Conservation (phyloP, 30 jellyfish, hydroid and myxozoan species). For the Aurelia sp. region DNA sequence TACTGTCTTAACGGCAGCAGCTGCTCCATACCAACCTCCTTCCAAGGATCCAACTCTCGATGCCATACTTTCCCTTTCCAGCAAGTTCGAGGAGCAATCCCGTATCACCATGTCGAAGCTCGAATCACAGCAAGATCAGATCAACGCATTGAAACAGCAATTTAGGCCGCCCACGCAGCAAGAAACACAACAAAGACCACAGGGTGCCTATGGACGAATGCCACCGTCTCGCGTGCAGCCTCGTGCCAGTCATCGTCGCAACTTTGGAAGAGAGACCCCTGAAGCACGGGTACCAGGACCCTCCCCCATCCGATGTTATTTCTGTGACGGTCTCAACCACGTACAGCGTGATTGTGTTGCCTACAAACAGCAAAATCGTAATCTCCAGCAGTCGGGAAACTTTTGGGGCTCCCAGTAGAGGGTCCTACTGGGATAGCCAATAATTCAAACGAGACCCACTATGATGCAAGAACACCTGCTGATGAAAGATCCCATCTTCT, state of each 20-base stretch:
- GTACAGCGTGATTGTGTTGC: slow-evolving; percentile 13
- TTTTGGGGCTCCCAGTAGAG: slow-evolving; percentile 50
- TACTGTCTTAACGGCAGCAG: slow-evolving; percentile 17
- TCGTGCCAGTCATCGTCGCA: no score
- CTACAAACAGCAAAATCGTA: background rate
- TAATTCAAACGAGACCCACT: no score
- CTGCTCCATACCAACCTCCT: slow-evolving; percentile 15
- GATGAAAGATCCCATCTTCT: no score
- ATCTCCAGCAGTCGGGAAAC: slow-evolving; percentile 26
- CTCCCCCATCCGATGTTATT: background rate
- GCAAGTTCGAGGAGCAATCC: slow-evolving; percentile 43
- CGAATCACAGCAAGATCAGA: slow-evolving; percentile 25
- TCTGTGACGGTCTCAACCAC: slow-evolving; percentile 18
- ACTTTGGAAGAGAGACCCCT: no score
- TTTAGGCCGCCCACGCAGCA: background rate
- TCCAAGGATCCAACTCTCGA: slow-evolving; percentile 30
- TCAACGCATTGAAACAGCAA: slow-evolving; percentile 11
- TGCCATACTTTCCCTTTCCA: slow-evolving; percentile 39
- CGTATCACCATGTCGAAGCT: slow-evolving; percentile 7
- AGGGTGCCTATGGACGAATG: no score
- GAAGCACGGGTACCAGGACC: no score
- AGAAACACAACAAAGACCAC: background rate
- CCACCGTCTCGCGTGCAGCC: background rate
- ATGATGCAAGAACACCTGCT: no score
- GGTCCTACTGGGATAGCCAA: slow-evolving; percentile 38